Base-by-base conservation (phyloP, 2,888 invertebrate species). In the Habrosyne pyritoides region DNA sequence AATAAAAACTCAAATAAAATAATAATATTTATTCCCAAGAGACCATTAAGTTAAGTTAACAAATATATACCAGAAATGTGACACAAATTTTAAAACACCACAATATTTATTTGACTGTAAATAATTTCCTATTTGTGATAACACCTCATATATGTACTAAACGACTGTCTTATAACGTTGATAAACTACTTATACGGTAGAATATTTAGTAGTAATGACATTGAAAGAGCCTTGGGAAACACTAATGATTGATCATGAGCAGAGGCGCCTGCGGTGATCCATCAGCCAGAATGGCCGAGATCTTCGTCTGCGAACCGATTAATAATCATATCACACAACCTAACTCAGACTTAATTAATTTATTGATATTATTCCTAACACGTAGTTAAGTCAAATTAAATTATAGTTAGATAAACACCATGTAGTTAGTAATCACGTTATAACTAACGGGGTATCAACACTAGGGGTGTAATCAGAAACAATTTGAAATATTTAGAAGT, bases 201-300 rank as follows among this genome's bases (percentile, higher is more conserved):
- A 26, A 24, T 48, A 48, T 24, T 22, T 62, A 67, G 54, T 56
- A 61, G 61, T 56, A 67, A 66, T 61, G 66, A 66, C 58, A 53
- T 53, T 56, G 57, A 54, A 54, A 56, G 56, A 54, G 56, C 55
- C 22, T 50, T 57, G 59, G 59, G 56, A 61, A 46, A 54, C 61
- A 61, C 26, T 63, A 68, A 79, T 83, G 84, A 86, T 85, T 75
- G 79, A 85, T 83, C 74, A 73, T 75, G 71, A 66, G 59, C 60
- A 64, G 67, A 67, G 65, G 68, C 72, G 61, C 66, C 69, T 61
- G 57, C 64, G 74, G 76, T 77, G 79, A 87, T 85, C 83, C 77
- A 84, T 86, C 81, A 83, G 67, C 60, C 60, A 55, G 55, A 55
- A 53, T 57, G 51, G 53, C 48, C 57, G 59, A 54, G 58, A 56